These are phyloP conservation scores for Pterocles gutturalis DNA, from an alignment of 2,113 vertebrate genomes.

Conservation along the genomic window DNA sequence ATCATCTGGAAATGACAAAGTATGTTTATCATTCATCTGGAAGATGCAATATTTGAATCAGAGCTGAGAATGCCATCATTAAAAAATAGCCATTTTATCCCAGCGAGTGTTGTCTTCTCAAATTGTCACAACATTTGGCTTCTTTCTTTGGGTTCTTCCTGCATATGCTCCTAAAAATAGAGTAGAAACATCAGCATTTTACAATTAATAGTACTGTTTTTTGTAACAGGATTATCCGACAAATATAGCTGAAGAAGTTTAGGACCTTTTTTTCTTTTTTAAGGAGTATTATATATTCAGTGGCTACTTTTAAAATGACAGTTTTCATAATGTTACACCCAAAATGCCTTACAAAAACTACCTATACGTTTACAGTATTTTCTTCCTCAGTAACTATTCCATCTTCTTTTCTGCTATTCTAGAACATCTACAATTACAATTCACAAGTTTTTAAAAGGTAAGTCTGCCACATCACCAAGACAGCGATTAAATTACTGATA, in stretches of 20 bases:
- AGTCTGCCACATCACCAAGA: background rate
- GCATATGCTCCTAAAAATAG: constrained; percentile 82
- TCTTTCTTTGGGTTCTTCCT: constrained; percentile 87
- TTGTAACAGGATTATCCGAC: background rate
- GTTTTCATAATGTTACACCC: background rate
- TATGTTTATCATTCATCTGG: background rate
- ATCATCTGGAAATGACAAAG: background rate
- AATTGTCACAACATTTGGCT: constrained; percentile 87
- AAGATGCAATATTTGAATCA: background rate
- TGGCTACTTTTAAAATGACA: background rate
- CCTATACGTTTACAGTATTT: background rate
- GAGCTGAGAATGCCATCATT: background rate
- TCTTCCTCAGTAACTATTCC: background rate
- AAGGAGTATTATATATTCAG: background rate
- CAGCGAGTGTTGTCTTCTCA: constrained; percentile 84
- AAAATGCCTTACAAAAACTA: background rate
- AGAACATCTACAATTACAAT: background rate
- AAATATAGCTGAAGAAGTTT: background rate
- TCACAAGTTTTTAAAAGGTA: background rate
- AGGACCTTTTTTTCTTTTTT: background rate
- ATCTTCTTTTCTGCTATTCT: background rate
- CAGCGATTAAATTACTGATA: background rate
- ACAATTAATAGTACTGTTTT: background rate
- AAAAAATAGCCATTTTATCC: constrained; percentile 63
- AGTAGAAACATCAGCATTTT: constrained; percentile 37